Evolutionary conservation across 2,113 vertebrate species (phyloP), one percentile per base, ranked within the genome.

Genomic region (Clarias gariepinus): DNA sequence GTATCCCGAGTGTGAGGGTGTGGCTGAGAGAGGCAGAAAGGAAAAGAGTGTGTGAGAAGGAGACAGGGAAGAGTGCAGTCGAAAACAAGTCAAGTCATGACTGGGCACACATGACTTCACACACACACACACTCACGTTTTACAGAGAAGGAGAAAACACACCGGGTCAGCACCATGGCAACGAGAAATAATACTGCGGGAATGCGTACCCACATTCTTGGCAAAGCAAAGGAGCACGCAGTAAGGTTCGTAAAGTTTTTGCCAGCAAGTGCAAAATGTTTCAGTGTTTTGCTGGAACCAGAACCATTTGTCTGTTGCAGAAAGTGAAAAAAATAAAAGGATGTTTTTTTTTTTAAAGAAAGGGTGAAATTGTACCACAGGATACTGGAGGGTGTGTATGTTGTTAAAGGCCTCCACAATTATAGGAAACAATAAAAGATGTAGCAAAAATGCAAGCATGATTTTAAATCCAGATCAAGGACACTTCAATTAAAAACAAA

Each of bases 181-280:
- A 89, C 78, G 81, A 84, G 82, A 82, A 89, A 89, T 86, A 89
- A 78, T 87, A 77, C 88, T 85, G 83, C 52, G 81, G 81, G 82
- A 89, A 87, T 84, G 63, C 84, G 63, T 47, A 82, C 78, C 71
- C 88, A 82, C 77, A 85, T 83, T 74, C 80, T 68, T 89, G 74
- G 88, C 78, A 79, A 52, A 66, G 64, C 30, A 53, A 13, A 68
- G 18, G 55, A 81, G 53, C 68, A 28, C 16, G 63, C 5, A 60
- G 52, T 19, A 81, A 71, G 28, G 30, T 71, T 69, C 77, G 28
- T 69, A 80, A 80, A 81, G 36, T 68, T 61, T 80, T 66, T 86
- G 23, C 66, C 78, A 61, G 55, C 66, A 81, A 69, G 30, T 81
- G 33, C 77, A 81, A 85, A 55, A 53, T 41, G 16, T 33, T 33